Evolutionary conservation across 2,888 invertebrate species (phyloP).

Genomic region (Himalopsyche japonica): DNA sequence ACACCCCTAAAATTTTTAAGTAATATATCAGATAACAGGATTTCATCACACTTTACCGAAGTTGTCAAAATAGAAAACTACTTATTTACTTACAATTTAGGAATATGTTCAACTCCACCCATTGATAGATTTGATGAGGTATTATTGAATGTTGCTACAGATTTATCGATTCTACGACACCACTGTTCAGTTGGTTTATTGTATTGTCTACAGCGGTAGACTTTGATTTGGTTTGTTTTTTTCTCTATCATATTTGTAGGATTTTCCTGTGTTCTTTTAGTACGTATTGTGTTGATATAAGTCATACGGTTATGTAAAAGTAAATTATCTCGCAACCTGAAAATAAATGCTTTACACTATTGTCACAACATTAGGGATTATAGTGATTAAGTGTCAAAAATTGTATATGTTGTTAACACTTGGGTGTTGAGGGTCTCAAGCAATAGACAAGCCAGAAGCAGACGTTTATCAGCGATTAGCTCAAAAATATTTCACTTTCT

Average conservation of each 20-base stretch:
- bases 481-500: no score
- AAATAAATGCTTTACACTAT: not conserved
- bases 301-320: constrained; percentile 8
- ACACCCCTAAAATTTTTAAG: constrained; percentile 24
- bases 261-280: not conserved
- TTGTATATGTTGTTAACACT: no score
- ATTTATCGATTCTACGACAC: constrained; percentile 18
- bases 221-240: not conserved
- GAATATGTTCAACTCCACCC: constrained; percentile 19
- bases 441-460: no score
- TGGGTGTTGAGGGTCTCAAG: no score
- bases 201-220: not conserved
- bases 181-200: constrained; percentile 30
- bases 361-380: no score
- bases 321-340: constrained; percentile 23
- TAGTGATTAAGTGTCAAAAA: no score
- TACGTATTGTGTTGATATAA: constrained; percentile 8
- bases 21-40: not conserved
- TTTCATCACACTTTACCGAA: not conserved
- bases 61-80: not conserved
- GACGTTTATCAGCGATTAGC: no score
- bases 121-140: not conserved
- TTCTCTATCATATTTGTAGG: not conserved
- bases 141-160: not conserved
- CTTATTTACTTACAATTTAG: constrained; percentile 30